phyloP scores from a whole-genome alignment of 2,888 invertebrate genomes.

The Micropterix aruncella region DNA sequence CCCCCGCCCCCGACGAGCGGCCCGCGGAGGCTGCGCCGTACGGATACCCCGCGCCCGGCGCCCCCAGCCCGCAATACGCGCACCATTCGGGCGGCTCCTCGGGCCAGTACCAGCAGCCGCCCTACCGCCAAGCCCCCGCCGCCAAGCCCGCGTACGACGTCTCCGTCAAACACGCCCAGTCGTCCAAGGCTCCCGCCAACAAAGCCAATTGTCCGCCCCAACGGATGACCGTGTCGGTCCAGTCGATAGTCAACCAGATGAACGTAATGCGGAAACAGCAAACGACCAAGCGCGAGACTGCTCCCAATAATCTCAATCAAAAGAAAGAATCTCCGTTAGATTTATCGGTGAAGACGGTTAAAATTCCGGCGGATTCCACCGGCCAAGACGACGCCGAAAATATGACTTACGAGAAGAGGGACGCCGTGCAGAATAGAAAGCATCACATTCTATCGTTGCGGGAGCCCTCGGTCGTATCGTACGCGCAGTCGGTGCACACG shows the following conservation, averaged over 20 bases:
- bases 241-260: conserved; percentile 29
- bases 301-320: conserved; percentile 27
- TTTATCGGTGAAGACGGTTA: conserved; percentile 77
- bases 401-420: conserved; percentile 24
- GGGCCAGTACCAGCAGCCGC: conserved; percentile 17
- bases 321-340: conserved; percentile 73
- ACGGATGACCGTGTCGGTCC: conserved; percentile 36
- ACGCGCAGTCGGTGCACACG: conserved; percentile 3
- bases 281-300: conserved; percentile 7
- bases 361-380: conserved; percentile 80
- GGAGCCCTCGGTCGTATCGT: conserved; percentile 1
- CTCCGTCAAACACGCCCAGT: conserved; percentile 13
- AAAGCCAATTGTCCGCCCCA: conserved; percentile 30
- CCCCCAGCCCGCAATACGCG: conserved; percentile 19
- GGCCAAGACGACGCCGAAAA: conserved; percentile 51
- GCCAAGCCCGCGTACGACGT: conserved; percentile 11
- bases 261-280: conserved; percentile 16
- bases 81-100: conserved; percentile 17
- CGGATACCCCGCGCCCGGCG: conserved; percentile 19
- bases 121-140: conserved; percentile 11
- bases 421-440: conserved; percentile 1
- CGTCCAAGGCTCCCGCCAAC: conserved; percentile 21
- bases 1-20: conserved; percentile 20
- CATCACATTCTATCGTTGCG: conserved; percentile 2
- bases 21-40: conserved; percentile 15